Conservation (phyloP, 30 jellyfish, hydroid and myxozoan genomes). For the Rhopilema esculentum region DNA sequence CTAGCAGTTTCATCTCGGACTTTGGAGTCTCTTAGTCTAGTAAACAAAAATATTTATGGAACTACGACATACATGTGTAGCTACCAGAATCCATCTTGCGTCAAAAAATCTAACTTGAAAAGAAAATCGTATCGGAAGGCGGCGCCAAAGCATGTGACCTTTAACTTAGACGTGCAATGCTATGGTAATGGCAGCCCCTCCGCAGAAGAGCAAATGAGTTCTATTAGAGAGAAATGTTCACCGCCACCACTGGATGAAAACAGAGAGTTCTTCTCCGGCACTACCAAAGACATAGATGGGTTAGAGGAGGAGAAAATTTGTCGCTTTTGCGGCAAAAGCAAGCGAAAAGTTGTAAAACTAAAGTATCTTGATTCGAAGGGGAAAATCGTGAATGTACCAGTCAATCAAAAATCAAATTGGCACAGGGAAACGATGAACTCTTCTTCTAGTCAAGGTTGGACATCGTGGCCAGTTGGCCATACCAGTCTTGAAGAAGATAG, state of each 20-base stretch:
- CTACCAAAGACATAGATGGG: neutral
- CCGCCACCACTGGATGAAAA: neutral
- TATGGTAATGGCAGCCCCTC: neutral
- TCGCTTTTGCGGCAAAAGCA: conserved; percentile 44
- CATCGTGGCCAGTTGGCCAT: conserved; percentile 31
- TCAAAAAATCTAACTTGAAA: neutral
- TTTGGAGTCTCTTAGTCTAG: neutral
- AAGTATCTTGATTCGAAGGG: conserved; percentile 17
- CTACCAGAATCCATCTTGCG: conserved; percentile 18
- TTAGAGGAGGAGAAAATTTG: conserved; percentile 8
- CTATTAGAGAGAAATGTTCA: neutral
- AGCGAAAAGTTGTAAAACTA: neutral
- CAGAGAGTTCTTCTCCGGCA: neutral
- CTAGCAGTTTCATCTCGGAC: conserved; percentile 14
- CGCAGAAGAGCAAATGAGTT: neutral
- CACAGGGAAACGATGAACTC: neutral
- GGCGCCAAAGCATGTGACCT: conserved; percentile 28
- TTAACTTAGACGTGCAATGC: neutral
- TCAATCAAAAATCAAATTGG: neutral
- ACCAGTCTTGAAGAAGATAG: neutral
- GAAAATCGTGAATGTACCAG: neutral
- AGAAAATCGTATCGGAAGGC: neutral
- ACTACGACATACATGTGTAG: conserved; percentile 58
- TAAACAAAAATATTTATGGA: conserved; percentile 6
- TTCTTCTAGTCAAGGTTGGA: neutral